Evolutionary conservation across 1,140 invertebrate species (phyloP).

Genomic region (Drosophila nasuta): DNA sequence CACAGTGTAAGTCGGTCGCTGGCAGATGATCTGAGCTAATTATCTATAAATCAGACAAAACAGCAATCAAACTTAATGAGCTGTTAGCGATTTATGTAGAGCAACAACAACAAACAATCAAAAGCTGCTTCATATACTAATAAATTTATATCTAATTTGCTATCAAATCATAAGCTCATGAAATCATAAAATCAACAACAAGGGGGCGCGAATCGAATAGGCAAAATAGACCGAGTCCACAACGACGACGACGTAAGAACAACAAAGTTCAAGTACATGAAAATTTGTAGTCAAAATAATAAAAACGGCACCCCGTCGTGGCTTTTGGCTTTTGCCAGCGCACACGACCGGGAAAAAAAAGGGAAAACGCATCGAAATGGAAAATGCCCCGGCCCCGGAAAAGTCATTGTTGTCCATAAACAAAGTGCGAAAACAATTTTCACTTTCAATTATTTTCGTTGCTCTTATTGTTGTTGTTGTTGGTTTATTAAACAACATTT

Average conservation of each 20-base stretch:
- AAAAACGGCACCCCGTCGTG: slow-evolving; percentile 33
- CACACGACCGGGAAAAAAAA: slow-evolving; percentile 30
- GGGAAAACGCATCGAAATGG: slow-evolving; percentile 46
- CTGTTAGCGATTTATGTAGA: slow-evolving; percentile 71
- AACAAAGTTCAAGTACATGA: slow-evolving; percentile 60
- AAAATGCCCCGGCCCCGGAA: slow-evolving; percentile 24
- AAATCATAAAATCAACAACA: slow-evolving; percentile 55
- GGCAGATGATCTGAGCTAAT: slow-evolving; percentile 43
- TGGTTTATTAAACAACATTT: slow-evolving; percentile 9
- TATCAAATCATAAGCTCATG: slow-evolving; percentile 77
- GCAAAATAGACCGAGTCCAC: too few relatives aligned
- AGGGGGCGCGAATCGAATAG: too few relatives aligned
- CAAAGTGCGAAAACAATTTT: slow-evolving; percentile 12
- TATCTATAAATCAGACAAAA: slow-evolving; percentile 59
- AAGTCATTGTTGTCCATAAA: slow-evolving; percentile 16
- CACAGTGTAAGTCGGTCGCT: slow-evolving; percentile 17
- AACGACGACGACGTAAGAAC: neutral
- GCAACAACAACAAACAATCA: slow-evolving; percentile 20
- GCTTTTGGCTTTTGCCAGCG: slow-evolving; percentile 35
- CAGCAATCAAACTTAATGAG: slow-evolving; percentile 64
- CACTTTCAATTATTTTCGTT: slow-evolving; percentile 9
- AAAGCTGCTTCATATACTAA: neutral
- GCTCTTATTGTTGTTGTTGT: neutral
- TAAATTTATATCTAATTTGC: slow-evolving; percentile 65
- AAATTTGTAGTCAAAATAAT: slow-evolving; percentile 45